These are phyloP conservation scores for Pachymerium ferrugineum DNA, from an alignment of 2,888 invertebrate species.

Conservation along the genomic window DNA sequence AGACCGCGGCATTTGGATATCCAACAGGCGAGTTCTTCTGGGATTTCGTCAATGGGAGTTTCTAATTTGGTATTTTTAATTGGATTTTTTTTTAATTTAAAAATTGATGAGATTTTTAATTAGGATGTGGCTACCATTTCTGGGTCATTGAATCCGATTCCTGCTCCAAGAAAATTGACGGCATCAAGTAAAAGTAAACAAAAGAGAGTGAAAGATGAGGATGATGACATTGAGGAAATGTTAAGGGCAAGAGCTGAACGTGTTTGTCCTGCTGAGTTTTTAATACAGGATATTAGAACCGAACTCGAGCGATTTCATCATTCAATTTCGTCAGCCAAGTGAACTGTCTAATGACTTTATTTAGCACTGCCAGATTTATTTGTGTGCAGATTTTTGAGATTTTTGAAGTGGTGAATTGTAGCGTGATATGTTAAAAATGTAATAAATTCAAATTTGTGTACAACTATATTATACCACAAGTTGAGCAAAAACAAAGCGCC, in stretches of 20 bases:
- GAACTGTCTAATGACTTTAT: background rate
- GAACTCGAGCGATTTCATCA: background rate
- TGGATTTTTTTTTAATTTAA: background rate
- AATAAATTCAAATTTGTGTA: too few species aligned
- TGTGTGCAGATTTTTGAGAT: too few species aligned
- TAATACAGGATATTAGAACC: background rate
- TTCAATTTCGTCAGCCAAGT: background rate
- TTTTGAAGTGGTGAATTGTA: too few species aligned
- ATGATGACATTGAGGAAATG: background rate
- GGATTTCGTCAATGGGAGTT: background rate
- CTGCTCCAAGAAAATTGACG: background rate
- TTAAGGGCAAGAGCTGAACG: background rate
- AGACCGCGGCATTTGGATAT: background rate
- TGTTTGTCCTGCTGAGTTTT: slow-evolving; percentile 3
- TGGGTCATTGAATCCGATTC: background rate
- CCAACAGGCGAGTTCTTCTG: too few species aligned
- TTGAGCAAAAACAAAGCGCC: too few species aligned
- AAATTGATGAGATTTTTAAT: background rate
- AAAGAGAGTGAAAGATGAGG: background rate
- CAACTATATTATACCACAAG: too few species aligned
- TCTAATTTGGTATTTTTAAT: background rate
- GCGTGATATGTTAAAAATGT: too few species aligned
- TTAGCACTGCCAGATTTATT: too few species aligned
- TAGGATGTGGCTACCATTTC: background rate
- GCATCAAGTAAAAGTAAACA: background rate